These are phyloP conservation scores for Rhodeus uyekii DNA, from an alignment of 2,797 vertebrate species.

Conservation along the genomic window DNA sequence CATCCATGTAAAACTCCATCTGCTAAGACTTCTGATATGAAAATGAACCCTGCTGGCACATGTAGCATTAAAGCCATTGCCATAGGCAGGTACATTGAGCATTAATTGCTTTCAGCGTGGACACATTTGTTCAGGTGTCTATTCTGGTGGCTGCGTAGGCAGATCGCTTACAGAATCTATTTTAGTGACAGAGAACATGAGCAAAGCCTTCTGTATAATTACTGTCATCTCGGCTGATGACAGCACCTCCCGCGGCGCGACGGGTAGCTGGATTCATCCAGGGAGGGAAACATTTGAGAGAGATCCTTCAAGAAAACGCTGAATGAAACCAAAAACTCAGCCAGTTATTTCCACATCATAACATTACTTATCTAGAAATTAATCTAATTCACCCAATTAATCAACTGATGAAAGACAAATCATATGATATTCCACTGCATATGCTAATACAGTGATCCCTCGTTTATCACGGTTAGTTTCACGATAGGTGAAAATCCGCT, in stretches of 20 bases:
- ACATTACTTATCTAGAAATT: background rate
- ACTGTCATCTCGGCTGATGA: conserved; percentile 66
- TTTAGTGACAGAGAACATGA: conserved; percentile 66
- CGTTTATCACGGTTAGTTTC: no score
- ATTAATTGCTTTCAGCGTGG: conserved; percentile 73
- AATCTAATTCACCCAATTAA: background rate
- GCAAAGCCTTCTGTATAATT: conserved; percentile 69
- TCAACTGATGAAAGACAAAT: background rate
- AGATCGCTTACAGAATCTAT: conserved; percentile 73
- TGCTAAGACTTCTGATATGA: background rate
- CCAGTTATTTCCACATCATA: background rate
- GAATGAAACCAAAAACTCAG: background rate
- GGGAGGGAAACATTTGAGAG: background rate
- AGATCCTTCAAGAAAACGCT: background rate
- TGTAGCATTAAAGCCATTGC: background rate
- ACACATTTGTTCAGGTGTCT: conserved; percentile 65
- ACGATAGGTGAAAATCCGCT: no score
- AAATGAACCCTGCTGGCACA: background rate
- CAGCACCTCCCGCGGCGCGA: conserved; percentile 57
- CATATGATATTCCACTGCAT: background rate
- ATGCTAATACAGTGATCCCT: no score
- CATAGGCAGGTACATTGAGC: conserved; percentile 62
- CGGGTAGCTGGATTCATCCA: conserved; percentile 47
- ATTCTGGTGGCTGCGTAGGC: conserved; percentile 64
- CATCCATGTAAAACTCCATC: background rate